Percentiles rank a stretch among this genome's conserved stretches.
phyloP scores from a whole-genome alignment of 2,113 vertebrate species.

The Ageneiosus marmoratus region DNA sequence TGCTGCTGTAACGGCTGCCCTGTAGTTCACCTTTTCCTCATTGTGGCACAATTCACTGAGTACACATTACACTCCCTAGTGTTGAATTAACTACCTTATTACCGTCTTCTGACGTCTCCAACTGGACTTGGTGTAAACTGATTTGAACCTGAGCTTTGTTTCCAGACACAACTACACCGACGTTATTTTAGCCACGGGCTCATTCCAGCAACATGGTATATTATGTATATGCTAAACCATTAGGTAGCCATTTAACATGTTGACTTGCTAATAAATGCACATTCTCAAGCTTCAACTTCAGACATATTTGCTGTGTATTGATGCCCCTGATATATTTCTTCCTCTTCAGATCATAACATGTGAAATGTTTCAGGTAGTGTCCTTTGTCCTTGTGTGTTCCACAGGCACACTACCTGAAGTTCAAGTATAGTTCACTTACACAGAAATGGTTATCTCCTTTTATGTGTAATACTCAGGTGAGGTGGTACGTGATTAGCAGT shows the following conservation, averaged over 20 bases:
- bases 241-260: constrained; percentile 23
- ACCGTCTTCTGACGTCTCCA: not conserved
- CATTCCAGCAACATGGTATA: constrained; percentile 24
- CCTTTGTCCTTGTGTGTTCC: constrained; percentile 18
- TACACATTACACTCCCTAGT: not conserved
- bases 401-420: constrained; percentile 62
- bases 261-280: constrained; percentile 31
- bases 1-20: constrained; percentile 55
- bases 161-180: not conserved
- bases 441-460: constrained; percentile 19
- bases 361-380: constrained; percentile 48
- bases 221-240: constrained; percentile 27
- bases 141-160: not conserved
- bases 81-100: not conserved
- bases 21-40: constrained; percentile 60
- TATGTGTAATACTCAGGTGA: constrained; percentile 1
- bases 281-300: not conserved
- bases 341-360: constrained; percentile 29
- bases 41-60: constrained; percentile 4
- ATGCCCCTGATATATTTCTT: not conserved
- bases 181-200: constrained; percentile 25
- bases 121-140: not conserved
- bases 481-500: not conserved
- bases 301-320: constrained; percentile 32
- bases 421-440: constrained; percentile 65